Evolutionary conservation across 2,113 vertebrate genomes (phyloP), one percentile per base, ranked within the genome.

Genomic region (Aphyosemion australe): DNA sequence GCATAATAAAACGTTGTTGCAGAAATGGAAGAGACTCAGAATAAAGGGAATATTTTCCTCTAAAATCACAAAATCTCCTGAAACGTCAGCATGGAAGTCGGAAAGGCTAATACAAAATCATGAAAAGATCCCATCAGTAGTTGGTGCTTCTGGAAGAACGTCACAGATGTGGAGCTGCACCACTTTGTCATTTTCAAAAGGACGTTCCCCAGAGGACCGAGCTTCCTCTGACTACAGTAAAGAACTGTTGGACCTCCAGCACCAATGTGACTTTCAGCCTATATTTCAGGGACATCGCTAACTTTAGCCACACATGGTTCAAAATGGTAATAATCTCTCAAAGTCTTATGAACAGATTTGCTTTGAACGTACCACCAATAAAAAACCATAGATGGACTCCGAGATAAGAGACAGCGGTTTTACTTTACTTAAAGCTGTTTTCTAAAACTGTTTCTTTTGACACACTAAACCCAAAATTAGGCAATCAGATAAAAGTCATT

Each of bases 61-160:
- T 52, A 59, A 76, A 56, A 69, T 71, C 34, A 51, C 12, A 75
- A 76, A 50, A 80, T 60, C 52, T 77, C 61, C 63, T 69, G 21
- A 82, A 74, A 61, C 34, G 66, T 59, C 63, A 68, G 68, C 43
- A 39, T 65, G 42, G 51, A 41, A 80, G 43, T 39, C 49, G 57
- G 31, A 43, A 51, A 66, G 59, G 50, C 13, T 21, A 3, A 61
- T 66, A 63, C 0, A 43, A 21, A n/a, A 54, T 64, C 15, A 60
- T 62, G 43, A 70, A 65, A 42, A 69, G 72, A 57, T 50, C 61
- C 1, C 50, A 5, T 45, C 12, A 16, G 41, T 45, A 42, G 14
- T 64, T 32, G 21, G 12, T 45, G 45, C 15, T 21, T 74, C 45
- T 68, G 16, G 70, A 78, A 51, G 66, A 51, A 47, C 50, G 34